Evolutionary conservation across 2,888 invertebrate genomes (phyloP), one percentile per base, ranked within the genome.

Genomic region (Noctua comes): DNA sequence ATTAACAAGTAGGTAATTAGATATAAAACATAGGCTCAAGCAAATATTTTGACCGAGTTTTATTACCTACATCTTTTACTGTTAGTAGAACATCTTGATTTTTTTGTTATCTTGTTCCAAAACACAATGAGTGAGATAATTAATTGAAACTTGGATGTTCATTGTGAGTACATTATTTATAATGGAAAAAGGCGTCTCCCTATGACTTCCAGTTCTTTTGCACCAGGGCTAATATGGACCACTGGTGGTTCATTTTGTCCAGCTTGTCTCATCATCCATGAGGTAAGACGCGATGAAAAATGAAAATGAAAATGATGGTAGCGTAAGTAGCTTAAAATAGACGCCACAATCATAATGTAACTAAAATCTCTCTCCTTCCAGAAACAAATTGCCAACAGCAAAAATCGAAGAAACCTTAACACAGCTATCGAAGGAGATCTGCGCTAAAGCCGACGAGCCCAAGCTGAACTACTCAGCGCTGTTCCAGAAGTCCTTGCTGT

Each of bases 401-500:
- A 96, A 96, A 66, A 96, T 97, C 3, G 93, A 95, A 36, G 94
- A 95, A 36, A 94, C 94, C 2, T 90, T 97, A 0, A 95, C 95
- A 66, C 93, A 94, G 31, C 85, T 92, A 64, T 91, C 93, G 0
- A 88, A 93, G 51, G 94, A 94, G 2, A 91, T 95, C 46, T 80
- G 87, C 24, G 85, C 91, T 0, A 88, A 88, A 71, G 89, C 92
- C 0, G 89, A 91, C 0, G 86, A 91, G 0, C 86, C 95, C 2
- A 95, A 97, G 73, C 97, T 97, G 11, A 97, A 97, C 82, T 93
- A 98, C 73, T 11, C 97, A 0, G 98, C 98, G 90, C 95, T 98
- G 62, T 97, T 98, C 88, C 96, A 97, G 36, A 97, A 97, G 0
- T 97, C 97, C 73, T 95, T 98, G 92, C 93, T 98, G 64, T 86